Evolutionary conservation across 2,888 invertebrate genomes (phyloP), one percentile per base, ranked within the genome.

Genomic region (Aleiodes testaceus): DNA sequence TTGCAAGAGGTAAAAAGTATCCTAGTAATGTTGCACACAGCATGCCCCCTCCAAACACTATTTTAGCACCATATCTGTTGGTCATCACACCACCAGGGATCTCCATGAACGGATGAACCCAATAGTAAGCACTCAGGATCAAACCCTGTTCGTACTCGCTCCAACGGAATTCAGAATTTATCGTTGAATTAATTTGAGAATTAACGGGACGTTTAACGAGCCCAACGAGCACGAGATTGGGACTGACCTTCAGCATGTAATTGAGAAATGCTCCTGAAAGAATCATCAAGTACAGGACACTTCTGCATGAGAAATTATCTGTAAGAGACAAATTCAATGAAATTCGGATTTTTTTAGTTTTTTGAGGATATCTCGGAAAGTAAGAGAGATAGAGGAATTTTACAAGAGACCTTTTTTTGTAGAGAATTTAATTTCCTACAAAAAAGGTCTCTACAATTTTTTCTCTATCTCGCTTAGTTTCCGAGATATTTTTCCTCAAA

Each of bases 1-100:
- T 91, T 1, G 90, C 89, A 16, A 90, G 79, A 0, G 94, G 94
- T 70, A 93, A 91, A 0, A 92, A 76, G 61, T 93, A 90, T 63
- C 93, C 92, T 53, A 92, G 86, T 66, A 93, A 79, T 2, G 92
- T 91, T 0, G 92, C 92, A 1, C 90, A 79, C 9, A 92, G 88
- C 82, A 94, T 91, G 0, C 92, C 90, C 36, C 91, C 82, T 0
- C 94, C 94, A 80, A 93, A 93, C 12, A 94, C 88, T 47, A 91
- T 81, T 84, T 94, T 94, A 0, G 93, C 93, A 0, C 94, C 94
- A 80, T 92, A 92, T 76, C 89, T 90, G 70, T 91, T 90, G 0
- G 93, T 92, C 64, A 94, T 80, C 69, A 92, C 87, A 36, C 94
- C 94, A 30, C 94, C 94, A 0, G 94, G 94, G 42, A 94, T 87